Conservation (phyloP, 1,140 invertebrate genomes). For the Diuraphis noxia region DNA sequence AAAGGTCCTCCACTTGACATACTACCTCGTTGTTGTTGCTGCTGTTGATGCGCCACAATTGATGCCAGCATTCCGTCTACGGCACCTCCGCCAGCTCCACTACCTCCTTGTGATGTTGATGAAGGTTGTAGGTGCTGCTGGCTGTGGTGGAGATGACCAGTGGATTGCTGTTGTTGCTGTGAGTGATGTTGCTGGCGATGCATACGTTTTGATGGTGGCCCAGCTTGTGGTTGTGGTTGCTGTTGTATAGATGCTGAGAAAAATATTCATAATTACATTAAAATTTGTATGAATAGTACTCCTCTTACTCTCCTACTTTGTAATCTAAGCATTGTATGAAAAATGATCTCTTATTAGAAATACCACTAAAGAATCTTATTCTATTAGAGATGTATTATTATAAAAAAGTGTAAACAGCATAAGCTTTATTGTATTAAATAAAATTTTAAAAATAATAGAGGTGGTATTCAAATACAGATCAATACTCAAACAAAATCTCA, state of each 20-base stretch:
- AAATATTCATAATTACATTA: not conserved
- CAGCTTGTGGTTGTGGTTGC: conserved; percentile 42
- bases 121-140: not conserved
- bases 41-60: conserved; percentile 4
- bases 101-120: not conserved
- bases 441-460: not conserved
- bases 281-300: not conserved
- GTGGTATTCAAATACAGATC: not conserved
- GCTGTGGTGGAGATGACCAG: not conserved
- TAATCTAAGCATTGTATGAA: not conserved
- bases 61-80: conserved; percentile 1
- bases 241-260: not conserved
- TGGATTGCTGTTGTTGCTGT: not conserved
- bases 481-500: not conserved
- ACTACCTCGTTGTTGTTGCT: conserved; percentile 18
- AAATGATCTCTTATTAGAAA: not conserved
- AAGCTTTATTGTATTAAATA: no score
- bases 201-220: conserved; percentile 54
- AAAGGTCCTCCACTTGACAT: not conserved
- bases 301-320: not conserved
- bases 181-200: conserved; percentile 41
- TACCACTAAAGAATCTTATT: not conserved
- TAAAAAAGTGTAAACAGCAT: not conserved
- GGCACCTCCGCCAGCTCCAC: not conserved
- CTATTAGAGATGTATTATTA: no score